These are phyloP conservation scores for Cisticola juncidis DNA, from an alignment of 2,113 vertebrate genomes.

Conservation along the genomic window DNA sequence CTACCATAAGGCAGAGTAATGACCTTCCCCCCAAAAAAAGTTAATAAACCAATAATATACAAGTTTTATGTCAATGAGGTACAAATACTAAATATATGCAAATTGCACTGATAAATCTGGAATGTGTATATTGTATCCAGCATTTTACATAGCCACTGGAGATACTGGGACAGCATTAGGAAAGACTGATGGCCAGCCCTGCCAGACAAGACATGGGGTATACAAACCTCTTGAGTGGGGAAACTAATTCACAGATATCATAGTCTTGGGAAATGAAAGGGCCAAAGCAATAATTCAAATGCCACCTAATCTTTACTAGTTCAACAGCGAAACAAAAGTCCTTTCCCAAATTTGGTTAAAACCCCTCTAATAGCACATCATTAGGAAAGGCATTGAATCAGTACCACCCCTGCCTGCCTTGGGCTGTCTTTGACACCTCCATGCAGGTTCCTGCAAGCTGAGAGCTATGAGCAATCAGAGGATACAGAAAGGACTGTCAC, in stretches of 20 bases:
- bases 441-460: neutral
- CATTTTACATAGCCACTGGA: neutral
- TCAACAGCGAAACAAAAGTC: neutral
- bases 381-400: neutral
- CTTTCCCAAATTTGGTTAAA: neutral
- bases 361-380: neutral
- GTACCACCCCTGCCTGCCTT: neutral
- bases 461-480: neutral
- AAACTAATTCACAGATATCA: neutral
- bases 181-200: neutral
- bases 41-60: slow-evolving; percentile 40
- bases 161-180: neutral
- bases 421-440: neutral
- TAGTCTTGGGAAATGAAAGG: neutral
- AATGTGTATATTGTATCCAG: neutral
- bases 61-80: neutral
- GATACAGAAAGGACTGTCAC: neutral
- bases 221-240: rapidly evolving
- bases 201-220: rapidly evolving
- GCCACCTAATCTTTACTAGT: neutral
- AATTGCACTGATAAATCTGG: neutral
- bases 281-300: neutral
- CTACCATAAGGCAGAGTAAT: slow-evolving; percentile 31
- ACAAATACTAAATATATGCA: slow-evolving; percentile 24
- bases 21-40: neutral